phyloP scores from a whole-genome alignment of 2,797 vertebrate species.

The Sternarchorhynchus goeldii region DNA sequence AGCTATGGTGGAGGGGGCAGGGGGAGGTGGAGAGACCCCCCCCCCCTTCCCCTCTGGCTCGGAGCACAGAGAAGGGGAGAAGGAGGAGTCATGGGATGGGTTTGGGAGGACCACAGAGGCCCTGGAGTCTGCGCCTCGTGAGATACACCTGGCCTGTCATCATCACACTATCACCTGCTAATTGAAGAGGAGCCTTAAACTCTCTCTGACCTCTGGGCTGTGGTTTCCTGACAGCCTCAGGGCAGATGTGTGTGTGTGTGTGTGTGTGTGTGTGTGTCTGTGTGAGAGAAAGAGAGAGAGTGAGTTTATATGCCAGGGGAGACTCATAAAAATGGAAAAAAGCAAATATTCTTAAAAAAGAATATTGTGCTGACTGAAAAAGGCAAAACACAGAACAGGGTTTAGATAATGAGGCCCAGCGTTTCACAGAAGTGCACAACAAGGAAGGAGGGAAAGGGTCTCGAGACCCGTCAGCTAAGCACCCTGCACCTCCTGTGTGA shows the following conservation, averaged over 20 bases:
- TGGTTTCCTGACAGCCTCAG: conserved; percentile 35
- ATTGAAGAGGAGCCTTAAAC: conserved; percentile 57
- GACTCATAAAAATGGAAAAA: not conserved
- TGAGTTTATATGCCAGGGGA: not conserved
- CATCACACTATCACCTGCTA: conserved; percentile 56
- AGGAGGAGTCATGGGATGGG: not conserved
- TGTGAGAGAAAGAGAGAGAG: not conserved
- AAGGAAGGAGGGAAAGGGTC: not conserved
- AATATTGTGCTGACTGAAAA: not conserved
- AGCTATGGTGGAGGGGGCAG: not conserved
- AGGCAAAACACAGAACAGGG: not conserved
- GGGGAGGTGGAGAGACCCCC: not conserved
- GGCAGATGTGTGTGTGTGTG: conserved; percentile 1
- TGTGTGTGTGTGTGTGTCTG: conserved; percentile 5
- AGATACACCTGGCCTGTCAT: conserved; percentile 44
- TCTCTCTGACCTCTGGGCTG: conserved; percentile 51
- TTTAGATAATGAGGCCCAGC: not conserved
- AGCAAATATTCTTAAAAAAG: not conserved
- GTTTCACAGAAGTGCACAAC: not conserved
- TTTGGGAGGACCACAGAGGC: not conserved
- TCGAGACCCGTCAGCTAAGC: not conserved
- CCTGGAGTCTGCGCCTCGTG: conserved; percentile 49
- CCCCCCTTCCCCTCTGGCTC: not conserved
- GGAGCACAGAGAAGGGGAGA: not conserved
- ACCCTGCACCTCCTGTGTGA: not conserved